These are phyloP conservation scores for Apostichopus leukothele DNA, from an alignment of 53 echinoderm and acorn worm species.

Conservation along the genomic window DNA sequence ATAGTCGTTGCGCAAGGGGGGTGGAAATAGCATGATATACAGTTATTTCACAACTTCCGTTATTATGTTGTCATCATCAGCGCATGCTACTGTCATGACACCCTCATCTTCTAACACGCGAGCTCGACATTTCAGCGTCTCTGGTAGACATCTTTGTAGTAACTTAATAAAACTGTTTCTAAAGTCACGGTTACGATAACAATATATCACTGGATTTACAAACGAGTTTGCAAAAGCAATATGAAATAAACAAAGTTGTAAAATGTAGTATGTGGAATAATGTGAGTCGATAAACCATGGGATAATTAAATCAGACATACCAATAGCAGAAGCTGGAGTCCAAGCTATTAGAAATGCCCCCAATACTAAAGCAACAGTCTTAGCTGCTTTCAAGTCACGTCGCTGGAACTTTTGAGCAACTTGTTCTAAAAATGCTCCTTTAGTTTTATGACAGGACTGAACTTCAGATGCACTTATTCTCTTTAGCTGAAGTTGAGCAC, in stretches of 20 bases:
- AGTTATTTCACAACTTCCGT: neutral
- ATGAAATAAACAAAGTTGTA: constrained; percentile 62
- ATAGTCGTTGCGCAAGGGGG: too few species aligned
- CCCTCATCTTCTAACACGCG: constrained; percentile 17
- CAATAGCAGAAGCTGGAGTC: constrained; percentile 60
- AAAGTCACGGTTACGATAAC: constrained; percentile 63
- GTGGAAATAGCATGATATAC: too few species aligned
- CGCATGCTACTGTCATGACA: constrained; percentile 2
- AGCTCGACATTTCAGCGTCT: neutral
- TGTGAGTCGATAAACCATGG: constrained; percentile 46
- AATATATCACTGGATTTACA: constrained; percentile 68
- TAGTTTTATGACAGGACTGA: neutral
- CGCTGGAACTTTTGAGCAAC: constrained; percentile 12
- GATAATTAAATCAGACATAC: constrained; percentile 58
- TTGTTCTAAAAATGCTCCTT: constrained; percentile 19
- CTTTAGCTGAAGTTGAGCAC: constrained; percentile 15
- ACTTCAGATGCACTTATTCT: constrained; percentile 23
- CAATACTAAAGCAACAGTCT: constrained; percentile 61
- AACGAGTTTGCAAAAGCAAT: constrained; percentile 66
- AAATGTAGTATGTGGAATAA: constrained; percentile 48
- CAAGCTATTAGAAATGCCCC: constrained; percentile 63
- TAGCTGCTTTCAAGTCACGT: constrained; percentile 66
- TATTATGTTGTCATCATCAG: neutral
- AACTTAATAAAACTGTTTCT: constrained; percentile 52
- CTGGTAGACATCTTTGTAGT: neutral